phyloP scores from a whole-genome alignment of 1,140 invertebrate species.

The Drosophila carrolli region DNA sequence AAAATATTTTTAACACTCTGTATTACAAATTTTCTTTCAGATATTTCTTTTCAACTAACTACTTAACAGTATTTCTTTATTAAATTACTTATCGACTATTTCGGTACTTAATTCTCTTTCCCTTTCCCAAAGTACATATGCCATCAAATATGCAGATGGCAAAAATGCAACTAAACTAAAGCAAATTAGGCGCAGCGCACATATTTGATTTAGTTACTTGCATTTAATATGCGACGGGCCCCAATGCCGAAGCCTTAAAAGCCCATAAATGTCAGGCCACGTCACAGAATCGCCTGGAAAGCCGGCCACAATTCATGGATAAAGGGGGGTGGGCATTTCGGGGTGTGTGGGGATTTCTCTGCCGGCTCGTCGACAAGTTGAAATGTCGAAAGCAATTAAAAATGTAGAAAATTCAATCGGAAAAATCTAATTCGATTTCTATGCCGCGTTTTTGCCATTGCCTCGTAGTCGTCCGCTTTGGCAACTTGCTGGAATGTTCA shows the following conservation, averaged over 20 bases:
- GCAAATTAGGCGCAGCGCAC: constrained; percentile 63
- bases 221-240: constrained; percentile 62
- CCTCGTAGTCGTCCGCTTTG: constrained; percentile 53
- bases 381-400: constrained; percentile 83
- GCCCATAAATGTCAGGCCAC: constrained; percentile 72
- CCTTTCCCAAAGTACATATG: constrained; percentile 3
- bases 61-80: neutral
- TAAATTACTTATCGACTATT: neutral
- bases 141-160: constrained; percentile 42
- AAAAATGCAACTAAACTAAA: constrained; percentile 72
- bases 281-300: constrained; percentile 69
- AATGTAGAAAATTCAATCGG: constrained; percentile 83
- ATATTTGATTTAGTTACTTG: constrained; percentile 78
- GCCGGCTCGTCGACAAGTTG: constrained; percentile 67
- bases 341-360: neutral
- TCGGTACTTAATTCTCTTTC: neutral
- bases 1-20: too few relatives aligned
- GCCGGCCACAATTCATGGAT: constrained; percentile 51
- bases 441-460: constrained; percentile 80
- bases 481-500: constrained; percentile 70
- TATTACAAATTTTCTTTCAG: too few relatives aligned
- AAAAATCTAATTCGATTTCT: constrained; percentile 83
- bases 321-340: neutral
- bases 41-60: too few relatives aligned
- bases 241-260: constrained; percentile 31